These are phyloP conservation scores for Tretioscincus oriximinensis DNA, from an alignment of 2,113 vertebrate genomes.

Conservation along the genomic window DNA sequence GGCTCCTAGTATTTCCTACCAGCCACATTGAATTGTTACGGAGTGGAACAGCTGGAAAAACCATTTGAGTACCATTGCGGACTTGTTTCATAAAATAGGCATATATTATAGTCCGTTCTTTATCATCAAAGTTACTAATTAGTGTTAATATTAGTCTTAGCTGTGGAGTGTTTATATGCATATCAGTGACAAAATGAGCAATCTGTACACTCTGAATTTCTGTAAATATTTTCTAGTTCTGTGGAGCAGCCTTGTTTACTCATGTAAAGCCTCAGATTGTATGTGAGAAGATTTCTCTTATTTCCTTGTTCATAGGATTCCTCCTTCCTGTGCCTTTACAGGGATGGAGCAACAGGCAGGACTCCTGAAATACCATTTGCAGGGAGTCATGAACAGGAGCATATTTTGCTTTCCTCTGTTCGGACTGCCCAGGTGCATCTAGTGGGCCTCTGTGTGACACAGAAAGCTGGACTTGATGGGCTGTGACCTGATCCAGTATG, in stretches of 20 bases:
- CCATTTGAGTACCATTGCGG: background rate
- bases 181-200: background rate
- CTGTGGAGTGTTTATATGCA: background rate
- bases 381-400: too few relatives aligned
- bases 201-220: background rate
- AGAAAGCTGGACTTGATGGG: too few relatives aligned
- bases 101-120: background rate
- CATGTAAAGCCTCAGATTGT: background rate
- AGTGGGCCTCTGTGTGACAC: too few relatives aligned
- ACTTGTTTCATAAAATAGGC: background rate
- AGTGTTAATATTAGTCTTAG: background rate
- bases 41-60: too few relatives aligned
- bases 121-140: too few relatives aligned
- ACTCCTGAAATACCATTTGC: too few relatives aligned
- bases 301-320: background rate
- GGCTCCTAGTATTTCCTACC: too few relatives aligned
- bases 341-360: too few relatives aligned
- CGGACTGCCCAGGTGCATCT: too few relatives aligned
- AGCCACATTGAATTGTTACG: too few relatives aligned
- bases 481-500: too few relatives aligned
- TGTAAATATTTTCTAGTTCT: conserved; percentile 7
- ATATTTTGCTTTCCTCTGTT: too few relatives aligned
- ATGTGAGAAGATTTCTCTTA: conserved; percentile 11
- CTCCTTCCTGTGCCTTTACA: background rate
- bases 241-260: background rate